A percentile compares a stretch with the other conserved stretches of the same genome.
Conservation (phyloP, 2,888 invertebrate species). For the Xylota segnis region DNA sequence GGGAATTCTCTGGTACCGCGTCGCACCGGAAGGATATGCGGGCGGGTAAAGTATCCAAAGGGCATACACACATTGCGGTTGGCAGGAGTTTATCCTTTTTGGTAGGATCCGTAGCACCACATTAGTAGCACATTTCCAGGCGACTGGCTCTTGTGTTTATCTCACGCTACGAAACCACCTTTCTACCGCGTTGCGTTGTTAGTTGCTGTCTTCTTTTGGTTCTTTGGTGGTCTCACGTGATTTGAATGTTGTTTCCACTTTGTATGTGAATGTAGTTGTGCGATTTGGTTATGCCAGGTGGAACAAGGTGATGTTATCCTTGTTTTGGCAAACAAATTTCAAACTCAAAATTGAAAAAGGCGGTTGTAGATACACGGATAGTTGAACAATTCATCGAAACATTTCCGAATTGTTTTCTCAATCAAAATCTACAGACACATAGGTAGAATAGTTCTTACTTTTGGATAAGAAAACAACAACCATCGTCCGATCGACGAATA, state of each 20-base stretch:
- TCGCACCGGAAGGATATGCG: constrained; percentile 44
- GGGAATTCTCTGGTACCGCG: constrained; percentile 44
- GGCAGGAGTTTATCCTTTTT: constrained; percentile 58
- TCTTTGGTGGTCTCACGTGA: constrained; percentile 57
- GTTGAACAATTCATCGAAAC: constrained; percentile 68
- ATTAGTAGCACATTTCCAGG: constrained; percentile 54
- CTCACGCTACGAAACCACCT: constrained; percentile 20
- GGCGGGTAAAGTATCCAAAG: constrained; percentile 40
- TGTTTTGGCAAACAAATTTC: constrained; percentile 68
- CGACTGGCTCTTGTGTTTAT: constrained; percentile 62
- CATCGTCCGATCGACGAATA: neutral
- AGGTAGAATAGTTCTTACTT: neutral
- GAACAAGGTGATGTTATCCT: neutral
- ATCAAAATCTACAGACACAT: constrained; percentile 5
- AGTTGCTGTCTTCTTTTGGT: neutral
- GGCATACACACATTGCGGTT: constrained; percentile 66
- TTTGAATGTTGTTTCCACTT: constrained; percentile 52
- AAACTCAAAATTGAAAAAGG: constrained; percentile 67
- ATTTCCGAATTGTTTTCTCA: constrained; percentile 56
- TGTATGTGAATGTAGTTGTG: neutral
- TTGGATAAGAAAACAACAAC: neutral
- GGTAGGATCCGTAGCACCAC: constrained; percentile 39
- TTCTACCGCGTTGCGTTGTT: neutral
- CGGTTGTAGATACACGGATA: constrained; percentile 58
- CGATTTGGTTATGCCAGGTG: constrained; percentile 7